Conservation (phyloP, 2,888 invertebrate genomes). For the Unio pictorum region DNA sequence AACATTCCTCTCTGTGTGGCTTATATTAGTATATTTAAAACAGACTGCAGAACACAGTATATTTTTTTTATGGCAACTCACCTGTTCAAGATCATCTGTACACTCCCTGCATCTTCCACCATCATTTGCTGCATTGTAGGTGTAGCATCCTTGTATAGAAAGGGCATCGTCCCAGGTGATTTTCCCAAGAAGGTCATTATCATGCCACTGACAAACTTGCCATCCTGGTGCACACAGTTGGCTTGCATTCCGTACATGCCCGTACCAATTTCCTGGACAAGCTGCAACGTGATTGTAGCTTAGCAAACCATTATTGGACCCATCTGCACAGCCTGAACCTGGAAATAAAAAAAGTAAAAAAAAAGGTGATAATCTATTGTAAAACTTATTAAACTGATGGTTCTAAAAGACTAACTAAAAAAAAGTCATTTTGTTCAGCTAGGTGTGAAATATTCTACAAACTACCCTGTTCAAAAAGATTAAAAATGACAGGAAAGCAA, state of each 20-base stretch:
- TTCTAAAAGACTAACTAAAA: no score
- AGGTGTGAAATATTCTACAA: no score
- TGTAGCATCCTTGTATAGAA: conserved; percentile 61
- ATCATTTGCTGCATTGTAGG: conserved; percentile 67
- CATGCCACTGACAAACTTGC: conserved; percentile 61
- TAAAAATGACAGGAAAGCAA: no score
- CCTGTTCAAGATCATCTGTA: conserved; percentile 53
- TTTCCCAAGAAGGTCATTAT: conserved; percentile 40
- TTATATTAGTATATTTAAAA: background rate
- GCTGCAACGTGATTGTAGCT: conserved; percentile 47
- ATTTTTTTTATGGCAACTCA: conserved; percentile 12
- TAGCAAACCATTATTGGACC: conserved; percentile 47
- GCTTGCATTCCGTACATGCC: conserved; percentile 59
- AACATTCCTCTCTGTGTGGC: no score
- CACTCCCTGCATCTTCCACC: conserved; percentile 64
- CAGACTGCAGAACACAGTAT: background rate
- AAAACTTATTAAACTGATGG: no score
- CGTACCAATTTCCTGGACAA: conserved; percentile 61
- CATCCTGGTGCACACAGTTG: conserved; percentile 62
- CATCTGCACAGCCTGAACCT: conserved; percentile 58
- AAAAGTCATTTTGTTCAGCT: no score
- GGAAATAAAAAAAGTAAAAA: conserved; percentile 1
- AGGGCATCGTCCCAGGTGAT: conserved; percentile 62
- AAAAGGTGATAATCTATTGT: background rate
- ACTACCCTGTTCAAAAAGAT: no score